Conservation (phyloP, 2,888 invertebrate genomes). For the Ypsolopha scabrella region DNA sequence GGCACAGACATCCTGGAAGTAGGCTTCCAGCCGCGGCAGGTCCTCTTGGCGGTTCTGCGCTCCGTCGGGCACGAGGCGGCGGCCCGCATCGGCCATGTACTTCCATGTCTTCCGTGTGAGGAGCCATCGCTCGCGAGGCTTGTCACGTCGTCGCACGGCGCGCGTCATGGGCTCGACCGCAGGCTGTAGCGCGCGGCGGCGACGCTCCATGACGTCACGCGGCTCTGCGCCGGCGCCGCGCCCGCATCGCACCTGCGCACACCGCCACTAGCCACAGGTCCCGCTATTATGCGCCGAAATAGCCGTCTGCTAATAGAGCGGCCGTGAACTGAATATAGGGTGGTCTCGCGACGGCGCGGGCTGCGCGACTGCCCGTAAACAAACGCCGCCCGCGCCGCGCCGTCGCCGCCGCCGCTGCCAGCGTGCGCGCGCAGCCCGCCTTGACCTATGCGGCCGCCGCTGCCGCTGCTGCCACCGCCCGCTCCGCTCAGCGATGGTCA, state of each 20-base stretch:
- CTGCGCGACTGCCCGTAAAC: constrained; percentile 21
- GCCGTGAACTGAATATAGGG: constrained; percentile 60
- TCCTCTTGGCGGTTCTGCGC: constrained; percentile 80
- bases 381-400: constrained; percentile 9
- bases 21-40: constrained; percentile 83
- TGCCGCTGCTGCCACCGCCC: too few relatives aligned
- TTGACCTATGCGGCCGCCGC: too few relatives aligned
- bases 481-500: too few relatives aligned
- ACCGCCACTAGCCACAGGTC: constrained; percentile 20
- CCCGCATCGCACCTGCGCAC: constrained; percentile 3
- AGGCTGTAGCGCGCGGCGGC: constrained; percentile 42
- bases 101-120: constrained; percentile 91
- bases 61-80: constrained; percentile 87
- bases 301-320: constrained; percentile 63
- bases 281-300: constrained; percentile 56
- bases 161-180: constrained; percentile 68
- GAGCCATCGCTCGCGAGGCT: constrained; percentile 85
- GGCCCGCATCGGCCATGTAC: constrained; percentile 93
- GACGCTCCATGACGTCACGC: constrained; percentile 42
- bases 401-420: constrained; percentile 20
- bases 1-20: constrained; percentile 86
- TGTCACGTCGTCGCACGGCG: constrained; percentile 67
- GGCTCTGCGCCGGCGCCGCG: constrained; percentile 23
- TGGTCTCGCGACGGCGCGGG: constrained; percentile 39
- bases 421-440: not conserved